These are phyloP conservation scores for Eurytoma adleriae DNA, from an alignment of 2,888 invertebrate species.

Conservation along the genomic window DNA sequence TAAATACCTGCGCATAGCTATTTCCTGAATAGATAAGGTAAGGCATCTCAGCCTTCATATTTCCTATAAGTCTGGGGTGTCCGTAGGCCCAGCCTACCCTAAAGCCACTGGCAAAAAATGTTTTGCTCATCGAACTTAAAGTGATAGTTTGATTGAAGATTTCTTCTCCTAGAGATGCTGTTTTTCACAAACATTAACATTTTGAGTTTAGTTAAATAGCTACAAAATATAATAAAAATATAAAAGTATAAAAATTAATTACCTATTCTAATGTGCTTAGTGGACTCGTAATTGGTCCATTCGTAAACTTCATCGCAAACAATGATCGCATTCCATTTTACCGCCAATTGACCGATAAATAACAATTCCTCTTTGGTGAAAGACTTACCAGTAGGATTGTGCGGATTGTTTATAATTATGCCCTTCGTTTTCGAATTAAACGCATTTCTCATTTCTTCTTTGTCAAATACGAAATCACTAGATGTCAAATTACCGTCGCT, in stretches of 20 bases:
- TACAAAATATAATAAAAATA: not conserved
- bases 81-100: constrained; percentile 98
- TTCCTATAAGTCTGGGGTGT: constrained; percentile 86
- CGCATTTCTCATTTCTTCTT: constrained; percentile 85
- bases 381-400: constrained; percentile 98
- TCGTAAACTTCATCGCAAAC: constrained; percentile 99
- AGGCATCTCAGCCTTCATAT: constrained; percentile 94
- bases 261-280: constrained; percentile 94
- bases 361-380: constrained; percentile 83
- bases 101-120: constrained; percentile 98
- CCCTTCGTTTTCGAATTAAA: constrained; percentile 95
- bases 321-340: constrained; percentile 93
- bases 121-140: constrained; percentile 97
- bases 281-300: constrained; percentile 93
- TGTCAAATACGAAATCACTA: constrained; percentile 93
- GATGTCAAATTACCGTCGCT: constrained; percentile 80
- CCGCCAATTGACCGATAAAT: constrained; percentile 91
- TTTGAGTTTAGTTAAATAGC: not conserved
- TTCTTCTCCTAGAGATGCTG: constrained; percentile 89
- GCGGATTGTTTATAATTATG: constrained; percentile 96
- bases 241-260: not conserved
- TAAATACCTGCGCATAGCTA: constrained; percentile 87
- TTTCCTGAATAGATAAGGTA: constrained; percentile 94
- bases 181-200: constrained; percentile 44
- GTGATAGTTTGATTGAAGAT: constrained; percentile 99